phyloP scores from a whole-genome alignment of 2,113 vertebrate species.

The Erinaceus europaeus region DNA sequence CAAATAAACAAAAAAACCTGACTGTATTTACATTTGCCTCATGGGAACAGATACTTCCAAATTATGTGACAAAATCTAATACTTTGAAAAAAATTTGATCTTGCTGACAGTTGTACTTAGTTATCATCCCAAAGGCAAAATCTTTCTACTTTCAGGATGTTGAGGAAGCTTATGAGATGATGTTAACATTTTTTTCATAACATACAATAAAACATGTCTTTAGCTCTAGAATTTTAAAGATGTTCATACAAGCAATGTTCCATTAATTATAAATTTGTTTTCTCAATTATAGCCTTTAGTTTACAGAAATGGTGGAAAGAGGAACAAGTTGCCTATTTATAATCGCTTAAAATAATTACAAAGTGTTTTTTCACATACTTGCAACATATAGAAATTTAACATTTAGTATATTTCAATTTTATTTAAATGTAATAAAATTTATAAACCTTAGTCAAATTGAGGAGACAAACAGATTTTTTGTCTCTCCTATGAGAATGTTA shows the following conservation, averaged over 20 bases:
- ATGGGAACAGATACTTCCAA: neutral
- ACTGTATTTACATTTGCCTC: slow-evolving; percentile 28
- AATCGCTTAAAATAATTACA: neutral
- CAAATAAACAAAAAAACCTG: slow-evolving; percentile 38
- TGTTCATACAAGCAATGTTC: neutral
- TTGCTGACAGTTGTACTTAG: slow-evolving; percentile 16
- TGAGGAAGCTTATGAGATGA: neutral
- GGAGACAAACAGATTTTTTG: no score
- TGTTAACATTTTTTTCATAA: neutral
- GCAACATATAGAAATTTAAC: neutral
- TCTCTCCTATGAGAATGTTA: no score
- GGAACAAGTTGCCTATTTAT: neutral
- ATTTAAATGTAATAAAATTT: no score
- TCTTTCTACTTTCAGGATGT: neutral
- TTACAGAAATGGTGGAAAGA: neutral
- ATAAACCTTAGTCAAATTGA: no score
- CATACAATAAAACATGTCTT: neutral
- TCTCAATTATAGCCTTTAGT: neutral
- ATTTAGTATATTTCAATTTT: neutral
- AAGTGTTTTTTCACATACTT: neutral
- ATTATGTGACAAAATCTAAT: slow-evolving; percentile 45
- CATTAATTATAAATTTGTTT: neutral
- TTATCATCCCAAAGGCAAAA: neutral
- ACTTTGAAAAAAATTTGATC: slow-evolving; percentile 31
- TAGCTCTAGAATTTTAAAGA: neutral